These are phyloP conservation scores for Zaprionus taronus DNA, from an alignment of 1,140 invertebrate genomes.

Conservation along the genomic window DNA sequence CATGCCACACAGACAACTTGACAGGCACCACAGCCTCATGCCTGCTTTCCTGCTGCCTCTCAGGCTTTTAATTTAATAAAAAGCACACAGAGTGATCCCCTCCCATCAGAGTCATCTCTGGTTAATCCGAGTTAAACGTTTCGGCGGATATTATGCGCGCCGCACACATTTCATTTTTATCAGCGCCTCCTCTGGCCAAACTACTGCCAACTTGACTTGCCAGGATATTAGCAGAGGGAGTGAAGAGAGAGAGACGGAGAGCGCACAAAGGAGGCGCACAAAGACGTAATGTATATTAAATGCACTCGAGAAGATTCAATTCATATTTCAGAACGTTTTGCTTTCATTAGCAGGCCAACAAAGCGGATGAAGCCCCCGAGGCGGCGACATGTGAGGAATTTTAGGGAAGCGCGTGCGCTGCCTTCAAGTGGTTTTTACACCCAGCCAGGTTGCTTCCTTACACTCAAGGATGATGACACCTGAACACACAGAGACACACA, in stretches of 20 bases:
- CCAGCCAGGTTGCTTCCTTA: slow-evolving; percentile 29
- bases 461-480: slow-evolving; percentile 58
- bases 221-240: slow-evolving; percentile 69
- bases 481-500: slow-evolving; percentile 67
- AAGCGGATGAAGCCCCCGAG: slow-evolving; percentile 33
- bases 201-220: slow-evolving; percentile 59
- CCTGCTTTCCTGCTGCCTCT: not conserved
- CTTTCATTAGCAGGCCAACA: slow-evolving; percentile 72
- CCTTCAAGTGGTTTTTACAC: slow-evolving; percentile 64
- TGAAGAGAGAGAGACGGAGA: not conserved
- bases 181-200: slow-evolving; percentile 29
- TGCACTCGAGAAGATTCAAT: slow-evolving; percentile 79
- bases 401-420: slow-evolving; percentile 62
- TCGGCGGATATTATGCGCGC: slow-evolving; percentile 70
- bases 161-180: slow-evolving; percentile 19
- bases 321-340: slow-evolving; percentile 79
- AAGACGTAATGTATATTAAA: slow-evolving; percentile 77
- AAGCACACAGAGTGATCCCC: slow-evolving; percentile 35
- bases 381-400: slow-evolving; percentile 53
- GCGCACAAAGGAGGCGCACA: slow-evolving; percentile 11
- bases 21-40: not conserved
- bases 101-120: slow-evolving; percentile 72
- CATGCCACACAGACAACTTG: not conserved
- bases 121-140: slow-evolving; percentile 80
- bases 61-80: slow-evolving; percentile 51